Evolutionary conservation across 2,113 vertebrate species (phyloP).

Genomic region (Empidonax alnorum): DNA sequence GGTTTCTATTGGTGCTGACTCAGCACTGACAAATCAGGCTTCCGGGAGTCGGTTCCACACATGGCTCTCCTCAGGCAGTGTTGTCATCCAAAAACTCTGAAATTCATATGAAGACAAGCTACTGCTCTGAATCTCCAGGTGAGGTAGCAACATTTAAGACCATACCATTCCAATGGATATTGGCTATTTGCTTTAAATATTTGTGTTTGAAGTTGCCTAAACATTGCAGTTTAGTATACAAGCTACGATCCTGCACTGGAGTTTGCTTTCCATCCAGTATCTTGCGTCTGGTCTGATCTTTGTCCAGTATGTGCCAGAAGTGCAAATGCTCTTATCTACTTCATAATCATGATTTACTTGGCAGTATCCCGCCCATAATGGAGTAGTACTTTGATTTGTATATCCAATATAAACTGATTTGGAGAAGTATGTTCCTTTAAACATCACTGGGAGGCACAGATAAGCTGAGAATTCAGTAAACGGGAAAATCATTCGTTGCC

Average conservation of each 20-base stretch:
- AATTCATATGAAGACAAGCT: neutral
- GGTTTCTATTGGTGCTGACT: neutral
- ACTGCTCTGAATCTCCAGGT: neutral
- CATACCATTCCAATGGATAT: neutral
- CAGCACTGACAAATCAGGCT: neutral
- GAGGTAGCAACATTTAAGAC: neutral
- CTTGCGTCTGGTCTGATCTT: neutral
- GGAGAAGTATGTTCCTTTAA: neutral
- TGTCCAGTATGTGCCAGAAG: neutral
- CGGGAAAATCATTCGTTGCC: neutral
- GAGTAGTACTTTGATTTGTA: neutral
- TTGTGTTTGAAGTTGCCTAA: neutral
- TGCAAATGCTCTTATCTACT: neutral
- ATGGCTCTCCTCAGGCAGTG: neutral
- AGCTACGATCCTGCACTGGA: fast-evolving
- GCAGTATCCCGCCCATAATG: neutral
- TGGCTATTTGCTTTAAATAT: neutral
- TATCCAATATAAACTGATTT: neutral
- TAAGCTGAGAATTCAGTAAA: neutral
- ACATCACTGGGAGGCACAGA: neutral
- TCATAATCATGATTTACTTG: neutral
- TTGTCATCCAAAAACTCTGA: neutral
- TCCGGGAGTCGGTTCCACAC: fast-evolving
- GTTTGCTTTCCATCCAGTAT: neutral
- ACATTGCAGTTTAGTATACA: neutral